These are phyloP conservation scores for Tiliacea aurago DNA, from an alignment of 2,888 invertebrate genomes.

Conservation along the genomic window DNA sequence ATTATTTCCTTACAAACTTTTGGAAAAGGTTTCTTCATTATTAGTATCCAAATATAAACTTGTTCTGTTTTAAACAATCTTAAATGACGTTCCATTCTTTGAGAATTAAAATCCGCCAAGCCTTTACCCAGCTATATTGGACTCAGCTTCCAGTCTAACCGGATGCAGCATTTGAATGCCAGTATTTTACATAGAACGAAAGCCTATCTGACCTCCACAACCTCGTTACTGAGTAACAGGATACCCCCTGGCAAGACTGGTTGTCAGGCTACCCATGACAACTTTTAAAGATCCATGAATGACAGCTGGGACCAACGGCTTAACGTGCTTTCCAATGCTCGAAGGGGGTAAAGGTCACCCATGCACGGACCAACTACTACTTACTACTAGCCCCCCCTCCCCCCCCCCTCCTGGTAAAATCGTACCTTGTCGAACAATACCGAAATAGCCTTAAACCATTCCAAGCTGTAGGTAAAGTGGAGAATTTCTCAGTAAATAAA, in stretches of 20 bases:
- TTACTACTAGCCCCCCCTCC: too few species aligned
- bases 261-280: not conserved
- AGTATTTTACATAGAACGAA: not conserved
- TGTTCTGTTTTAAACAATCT: constrained; percentile 34
- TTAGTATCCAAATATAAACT: constrained; percentile 51
- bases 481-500: constrained; percentile 87
- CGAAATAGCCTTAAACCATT: constrained; percentile 41
- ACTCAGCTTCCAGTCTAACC: not conserved
- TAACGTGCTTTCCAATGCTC: not conserved
- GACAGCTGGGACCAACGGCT: not conserved
- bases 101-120: not conserved
- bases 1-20: constrained; percentile 62
- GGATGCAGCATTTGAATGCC: not conserved
- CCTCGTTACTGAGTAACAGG: not conserved
- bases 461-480: constrained; percentile 57
- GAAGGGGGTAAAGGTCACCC: not conserved
- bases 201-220: not conserved
- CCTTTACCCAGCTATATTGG: not conserved
- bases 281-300: not conserved
- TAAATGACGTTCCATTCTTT: constrained; percentile 23
- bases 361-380: not conserved
- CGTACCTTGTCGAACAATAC: constrained; percentile 36
- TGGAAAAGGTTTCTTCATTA: constrained; percentile 56
- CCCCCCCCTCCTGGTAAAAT: too few species aligned
- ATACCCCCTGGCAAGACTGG: not conserved